phyloP scores from a whole-genome alignment of 2,888 invertebrate genomes.

The Thymelicus acteon region DNA sequence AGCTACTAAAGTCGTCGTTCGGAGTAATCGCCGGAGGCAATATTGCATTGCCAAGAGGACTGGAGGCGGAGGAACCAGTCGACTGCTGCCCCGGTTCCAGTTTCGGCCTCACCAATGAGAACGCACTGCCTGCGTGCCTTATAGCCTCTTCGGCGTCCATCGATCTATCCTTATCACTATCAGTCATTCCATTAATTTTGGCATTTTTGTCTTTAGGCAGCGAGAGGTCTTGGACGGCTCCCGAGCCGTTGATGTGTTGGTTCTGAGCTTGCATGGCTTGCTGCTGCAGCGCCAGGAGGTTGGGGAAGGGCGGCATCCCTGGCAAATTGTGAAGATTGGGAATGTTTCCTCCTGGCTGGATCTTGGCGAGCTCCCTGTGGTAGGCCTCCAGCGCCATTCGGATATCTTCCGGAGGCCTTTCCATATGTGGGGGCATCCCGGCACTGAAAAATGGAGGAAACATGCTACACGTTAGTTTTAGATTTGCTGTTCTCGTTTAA shows the following conservation, averaged over 20 bases:
- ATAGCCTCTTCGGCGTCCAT: conserved; percentile 88
- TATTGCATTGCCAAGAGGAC: conserved; percentile 93
- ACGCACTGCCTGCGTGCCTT: conserved; percentile 92
- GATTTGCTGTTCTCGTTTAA: conserved; percentile 78
- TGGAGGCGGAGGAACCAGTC: conserved; percentile 92
- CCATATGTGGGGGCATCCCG: conserved; percentile 86
- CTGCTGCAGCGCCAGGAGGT: conserved; percentile 92
- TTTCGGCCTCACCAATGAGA: conserved; percentile 94
- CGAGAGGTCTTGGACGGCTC: conserved; percentile 92
- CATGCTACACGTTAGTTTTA: conserved; percentile 88
- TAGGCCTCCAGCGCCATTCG: conserved; percentile 95
- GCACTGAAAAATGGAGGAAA: conserved; percentile 94
- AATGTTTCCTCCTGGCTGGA: conserved; percentile 88
- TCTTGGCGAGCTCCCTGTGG: conserved; percentile 95
- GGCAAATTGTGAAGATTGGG: conserved; percentile 82
- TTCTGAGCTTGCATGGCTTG: conserved; percentile 78
- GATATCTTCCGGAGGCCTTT: conserved; percentile 91
- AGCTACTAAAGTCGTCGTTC: conserved; percentile 91
- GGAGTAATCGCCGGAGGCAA: conserved; percentile 93
- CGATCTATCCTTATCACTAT: conserved; percentile 87
- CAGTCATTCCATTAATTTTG: conserved; percentile 87
- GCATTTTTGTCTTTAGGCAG: conserved; percentile 90
- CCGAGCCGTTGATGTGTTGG: conserved; percentile 87
- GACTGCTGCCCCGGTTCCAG: conserved; percentile 91
- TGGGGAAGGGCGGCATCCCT: conserved; percentile 85